Base-by-base conservation (phyloP, 1,140 invertebrate species). In the Neodiprion lecontei region DNA sequence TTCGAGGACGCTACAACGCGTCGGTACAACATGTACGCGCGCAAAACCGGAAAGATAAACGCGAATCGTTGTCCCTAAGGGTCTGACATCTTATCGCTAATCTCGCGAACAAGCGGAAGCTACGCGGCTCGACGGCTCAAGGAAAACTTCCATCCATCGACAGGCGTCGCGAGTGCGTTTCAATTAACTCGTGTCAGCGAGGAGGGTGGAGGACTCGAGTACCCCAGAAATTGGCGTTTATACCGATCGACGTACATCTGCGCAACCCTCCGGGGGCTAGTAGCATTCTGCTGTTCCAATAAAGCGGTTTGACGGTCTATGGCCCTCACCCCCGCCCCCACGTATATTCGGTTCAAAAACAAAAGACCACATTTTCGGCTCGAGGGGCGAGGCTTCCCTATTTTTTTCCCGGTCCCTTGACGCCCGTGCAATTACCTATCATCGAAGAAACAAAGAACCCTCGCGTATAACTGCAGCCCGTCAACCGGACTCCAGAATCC, bases 361-460 rank as follows among this genome's bases (percentile, higher is more conserved):
- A 61, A 61, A 61, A 61, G 53, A 8, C 53, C 53, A n/a, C 28
- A 40, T 40, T 40, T 40, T 40, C 28, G 5, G 28, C 28, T 40
- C 28, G 2, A 40, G 28, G 28, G 28, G 28, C 5, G 28, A 40
- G 28, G 28, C 14, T 70, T 17, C 49, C 49, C 77, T 74, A 70
- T 77, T 76, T 75, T 75, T 75, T 73, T 70, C 69, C 72, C 69
- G 72, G 73, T 81, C 80, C 82, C 79, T 79, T 78, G 79, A 77
- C 79, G 75, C 77, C 72, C 61, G 76, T 77, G 82, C 82, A 83
- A 83, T 84, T 84, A 84, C 83, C 28, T 5, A 83, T 82, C 77
- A 78, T 81, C 28, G 28, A 40, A 40, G 79, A 80, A 82, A 82
- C 82, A 83, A 84, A 76, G 28, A 40, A 40, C 28, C 28, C 2